Percentiles rank a stretch among this genome's conserved stretches.
These are phyloP conservation scores for Typhlichthys eigenmanni DNA, from an alignment of 2,797 vertebrate genomes.

Conservation along the genomic window DNA sequence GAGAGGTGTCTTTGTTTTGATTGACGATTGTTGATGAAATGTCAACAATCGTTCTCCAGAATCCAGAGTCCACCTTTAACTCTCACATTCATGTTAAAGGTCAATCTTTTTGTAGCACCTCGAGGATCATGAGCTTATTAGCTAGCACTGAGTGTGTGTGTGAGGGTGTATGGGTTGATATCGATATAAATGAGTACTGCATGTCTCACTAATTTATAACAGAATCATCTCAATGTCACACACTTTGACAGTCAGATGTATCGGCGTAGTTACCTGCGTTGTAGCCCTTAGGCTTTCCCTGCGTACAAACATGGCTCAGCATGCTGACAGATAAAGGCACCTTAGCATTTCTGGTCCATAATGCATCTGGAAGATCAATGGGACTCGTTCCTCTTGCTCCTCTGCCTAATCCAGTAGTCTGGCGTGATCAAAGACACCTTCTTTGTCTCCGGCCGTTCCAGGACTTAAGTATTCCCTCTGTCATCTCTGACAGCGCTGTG, in stretches of 20 bases:
- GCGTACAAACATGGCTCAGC: slow-evolving; percentile 25
- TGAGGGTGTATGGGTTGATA: too few species aligned
- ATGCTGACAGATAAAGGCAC: slow-evolving; percentile 35
- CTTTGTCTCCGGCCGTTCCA: slow-evolving; percentile 43
- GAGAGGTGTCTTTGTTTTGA: too few species aligned
- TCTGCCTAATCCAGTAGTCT: slow-evolving; percentile 51
- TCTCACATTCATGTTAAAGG: too few species aligned
- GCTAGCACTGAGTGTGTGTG: too few species aligned
- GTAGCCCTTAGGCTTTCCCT: slow-evolving; percentile 9
- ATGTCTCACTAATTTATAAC: too few species aligned
- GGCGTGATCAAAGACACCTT: slow-evolving; percentile 60
- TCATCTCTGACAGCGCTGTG: slow-evolving; percentile 57
- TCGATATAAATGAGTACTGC: too few species aligned
- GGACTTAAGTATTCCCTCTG: slow-evolving; percentile 57
- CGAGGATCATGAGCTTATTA: too few species aligned
- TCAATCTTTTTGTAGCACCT: too few species aligned
- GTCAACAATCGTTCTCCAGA: too few species aligned
- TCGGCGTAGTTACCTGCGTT: slow-evolving; percentile 6
- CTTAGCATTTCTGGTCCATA: slow-evolving; percentile 34
- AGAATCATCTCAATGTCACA: too few species aligned
- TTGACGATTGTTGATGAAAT: too few species aligned
- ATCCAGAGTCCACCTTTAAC: too few species aligned
- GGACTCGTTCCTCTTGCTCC: slow-evolving; percentile 46
- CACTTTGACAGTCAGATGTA: background rate
- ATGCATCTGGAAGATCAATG: slow-evolving; percentile 58